These are phyloP conservation scores for Phrynocephalus versicolor DNA, from an alignment of 2,113 vertebrate genomes.

Conservation along the genomic window DNA sequence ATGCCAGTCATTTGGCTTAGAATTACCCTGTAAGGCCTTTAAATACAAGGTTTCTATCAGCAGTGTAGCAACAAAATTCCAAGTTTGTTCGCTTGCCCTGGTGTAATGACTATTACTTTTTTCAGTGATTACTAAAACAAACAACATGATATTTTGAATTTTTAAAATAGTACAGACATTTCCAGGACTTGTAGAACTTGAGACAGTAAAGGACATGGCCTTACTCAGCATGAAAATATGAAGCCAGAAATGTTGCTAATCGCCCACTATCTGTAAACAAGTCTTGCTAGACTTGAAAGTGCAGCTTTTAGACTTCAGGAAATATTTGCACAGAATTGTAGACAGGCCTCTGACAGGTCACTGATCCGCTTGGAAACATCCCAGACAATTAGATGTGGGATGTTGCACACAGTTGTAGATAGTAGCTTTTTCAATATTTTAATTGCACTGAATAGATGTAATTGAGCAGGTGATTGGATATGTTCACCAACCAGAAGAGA, in stretches of 20 bases:
- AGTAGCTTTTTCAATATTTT: constrained; percentile 50
- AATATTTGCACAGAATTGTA: neutral
- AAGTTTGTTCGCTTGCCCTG: neutral
- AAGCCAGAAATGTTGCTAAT: constrained; percentile 27
- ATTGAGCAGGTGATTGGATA: constrained; percentile 60
- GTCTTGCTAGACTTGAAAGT: constrained; percentile 20
- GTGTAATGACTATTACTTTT: constrained; percentile 26
- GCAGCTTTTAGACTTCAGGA: constrained; percentile 1
- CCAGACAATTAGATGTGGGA: constrained; percentile 47
- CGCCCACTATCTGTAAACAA: constrained; percentile 13
- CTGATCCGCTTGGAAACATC: constrained; percentile 55
- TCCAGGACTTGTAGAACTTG: constrained; percentile 33
- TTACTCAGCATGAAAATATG: constrained; percentile 29
- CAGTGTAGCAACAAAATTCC: constrained; percentile 16
- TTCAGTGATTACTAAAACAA: constrained; percentile 44
- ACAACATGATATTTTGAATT: constrained; percentile 38
- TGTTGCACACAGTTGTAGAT: constrained; percentile 56
- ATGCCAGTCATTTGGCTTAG: too few relatives aligned
- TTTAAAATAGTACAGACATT: constrained; percentile 14
- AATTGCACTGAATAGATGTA: constrained; percentile 62
- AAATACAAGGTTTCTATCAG: too few relatives aligned
- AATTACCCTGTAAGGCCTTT: neutral
- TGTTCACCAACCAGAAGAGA: constrained; percentile 63
- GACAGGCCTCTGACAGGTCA: neutral
- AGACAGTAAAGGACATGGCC: neutral